phyloP scores from a whole-genome alignment of 2,113 vertebrate species.

The Perccottus glenii region DNA sequence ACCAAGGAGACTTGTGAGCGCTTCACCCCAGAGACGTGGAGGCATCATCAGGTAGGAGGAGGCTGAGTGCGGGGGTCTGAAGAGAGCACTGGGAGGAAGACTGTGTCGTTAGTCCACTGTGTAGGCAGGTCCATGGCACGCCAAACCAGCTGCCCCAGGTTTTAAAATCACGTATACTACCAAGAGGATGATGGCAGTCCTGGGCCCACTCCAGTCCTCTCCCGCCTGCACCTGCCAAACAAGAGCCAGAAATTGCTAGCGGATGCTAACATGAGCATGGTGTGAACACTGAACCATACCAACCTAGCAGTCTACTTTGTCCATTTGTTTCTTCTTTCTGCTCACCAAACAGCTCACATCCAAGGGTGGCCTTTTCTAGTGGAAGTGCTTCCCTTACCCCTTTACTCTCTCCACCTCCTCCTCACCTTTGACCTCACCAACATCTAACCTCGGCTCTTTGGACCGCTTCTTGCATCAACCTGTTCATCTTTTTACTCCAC shows the following conservation, averaged over 20 bases:
- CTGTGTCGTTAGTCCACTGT: constrained; percentile 44
- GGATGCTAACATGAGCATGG: constrained; percentile 55
- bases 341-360: neutral
- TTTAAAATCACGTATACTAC: constrained; percentile 26
- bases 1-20: constrained; percentile 50
- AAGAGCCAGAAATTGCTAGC: constrained; percentile 49
- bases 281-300: constrained; percentile 44
- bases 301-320: neutral
- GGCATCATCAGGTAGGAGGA: constrained; percentile 68
- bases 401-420: constrained; percentile 32
- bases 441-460: constrained; percentile 36
- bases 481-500: constrained; percentile 50
- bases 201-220: constrained; percentile 44
- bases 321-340: constrained; percentile 3
- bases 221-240: constrained; percentile 30
- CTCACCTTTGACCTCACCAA: constrained; percentile 36
- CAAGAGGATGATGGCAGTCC: constrained; percentile 63
- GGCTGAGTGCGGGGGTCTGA: constrained; percentile 42
- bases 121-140: constrained; percentile 47
- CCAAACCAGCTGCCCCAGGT: constrained; percentile 31
- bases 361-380: neutral
- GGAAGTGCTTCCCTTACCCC: constrained; percentile 13
- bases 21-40: constrained; percentile 57
- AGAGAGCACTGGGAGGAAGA: constrained; percentile 13
- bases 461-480: constrained; percentile 60